Evolutionary conservation across 2,888 invertebrate genomes (phyloP).

Genomic region (Lottia gigantea): DNA sequence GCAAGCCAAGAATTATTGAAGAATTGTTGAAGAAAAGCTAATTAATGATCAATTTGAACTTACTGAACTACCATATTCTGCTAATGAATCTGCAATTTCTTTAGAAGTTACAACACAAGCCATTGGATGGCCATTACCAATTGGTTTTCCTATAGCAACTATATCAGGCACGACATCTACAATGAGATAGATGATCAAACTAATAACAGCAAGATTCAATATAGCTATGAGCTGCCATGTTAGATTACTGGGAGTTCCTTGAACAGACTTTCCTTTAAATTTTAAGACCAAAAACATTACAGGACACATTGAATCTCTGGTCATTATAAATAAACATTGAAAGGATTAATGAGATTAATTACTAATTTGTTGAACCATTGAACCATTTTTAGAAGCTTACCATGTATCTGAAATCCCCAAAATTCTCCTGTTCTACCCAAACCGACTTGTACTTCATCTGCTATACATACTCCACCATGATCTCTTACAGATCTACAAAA

Average conservation of each 20-base stretch:
- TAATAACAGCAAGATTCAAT: neutral
- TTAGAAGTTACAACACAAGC: conserved; percentile 93
- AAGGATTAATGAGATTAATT: too few species aligned
- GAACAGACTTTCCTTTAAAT: too few species aligned
- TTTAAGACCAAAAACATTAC: too few species aligned
- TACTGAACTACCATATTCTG: conserved; percentile 94
- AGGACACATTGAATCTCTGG: too few species aligned
- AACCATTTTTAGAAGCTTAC: conserved; percentile 64
- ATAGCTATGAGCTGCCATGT: too few species aligned
- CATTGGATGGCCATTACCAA: conserved; percentile 92
- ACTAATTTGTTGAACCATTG: too few species aligned
- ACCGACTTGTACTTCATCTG: conserved; percentile 94
- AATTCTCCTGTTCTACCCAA: conserved; percentile 93
- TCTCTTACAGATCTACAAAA: conserved; percentile 86
- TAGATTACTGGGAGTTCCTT: too few species aligned
- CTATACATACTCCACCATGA: conserved; percentile 93
- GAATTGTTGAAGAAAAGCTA: too few species aligned
- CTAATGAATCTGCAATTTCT: conserved; percentile 87
- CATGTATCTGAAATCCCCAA: conserved; percentile 94
- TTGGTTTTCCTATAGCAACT: conserved; percentile 94
- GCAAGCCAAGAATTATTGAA: too few species aligned
- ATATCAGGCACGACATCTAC: conserved; percentile 91
- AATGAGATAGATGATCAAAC: conserved; percentile 13
- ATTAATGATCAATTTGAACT: conserved; percentile 27
- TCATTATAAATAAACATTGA: too few species aligned